Percentiles rank a stretch among this genome's conserved stretches.
Evolutionary conservation across 2,888 invertebrate species (phyloP).

Genomic region (Adineta ricciae): DNA sequence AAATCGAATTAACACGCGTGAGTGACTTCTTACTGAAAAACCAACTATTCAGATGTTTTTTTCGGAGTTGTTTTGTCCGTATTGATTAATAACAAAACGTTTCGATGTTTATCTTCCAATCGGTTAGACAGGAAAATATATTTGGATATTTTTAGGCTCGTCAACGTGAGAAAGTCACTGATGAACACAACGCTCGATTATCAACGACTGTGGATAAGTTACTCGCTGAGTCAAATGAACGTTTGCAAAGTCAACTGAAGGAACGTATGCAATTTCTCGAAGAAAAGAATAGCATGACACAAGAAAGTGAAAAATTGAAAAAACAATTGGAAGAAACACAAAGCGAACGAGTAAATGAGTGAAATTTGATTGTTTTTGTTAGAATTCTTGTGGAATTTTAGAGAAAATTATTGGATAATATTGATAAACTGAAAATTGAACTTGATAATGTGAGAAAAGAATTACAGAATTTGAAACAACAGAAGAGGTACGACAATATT

Average conservation of each 20-base stretch:
- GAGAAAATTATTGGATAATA: slow-evolving; percentile 43
- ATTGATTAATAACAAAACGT: no score
- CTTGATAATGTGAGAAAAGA: slow-evolving; percentile 36
- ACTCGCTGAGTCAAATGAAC: slow-evolving; percentile 87
- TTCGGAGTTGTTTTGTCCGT: no score
- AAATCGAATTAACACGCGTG: slow-evolving; percentile 72
- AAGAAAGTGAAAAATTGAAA: slow-evolving; percentile 83
- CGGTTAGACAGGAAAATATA: slow-evolving; percentile 37
- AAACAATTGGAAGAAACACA: slow-evolving; percentile 61
- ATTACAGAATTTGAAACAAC: slow-evolving; percentile 22
- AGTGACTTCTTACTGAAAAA: slow-evolving; percentile 32
- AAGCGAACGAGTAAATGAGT: slow-evolving; percentile 50
- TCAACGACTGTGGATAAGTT: slow-evolving; percentile 94
- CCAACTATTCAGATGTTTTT: slow-evolving; percentile 49
- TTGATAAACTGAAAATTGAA: slow-evolving; percentile 41
- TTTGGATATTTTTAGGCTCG: slow-evolving; percentile 40
- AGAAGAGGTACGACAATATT: not conserved
- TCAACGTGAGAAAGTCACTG: slow-evolving; percentile 82
- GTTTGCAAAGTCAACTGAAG: slow-evolving; percentile 91
- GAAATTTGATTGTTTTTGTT: not conserved
- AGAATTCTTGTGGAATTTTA: slow-evolving; percentile 35
- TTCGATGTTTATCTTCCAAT: not conserved
- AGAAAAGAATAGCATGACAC: slow-evolving; percentile 88
- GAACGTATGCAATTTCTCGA: slow-evolving; percentile 89
- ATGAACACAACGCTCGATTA: slow-evolving; percentile 90